phyloP scores from a whole-genome alignment of 2,113 vertebrate genomes.

The Argyrosomus japonicus region DNA sequence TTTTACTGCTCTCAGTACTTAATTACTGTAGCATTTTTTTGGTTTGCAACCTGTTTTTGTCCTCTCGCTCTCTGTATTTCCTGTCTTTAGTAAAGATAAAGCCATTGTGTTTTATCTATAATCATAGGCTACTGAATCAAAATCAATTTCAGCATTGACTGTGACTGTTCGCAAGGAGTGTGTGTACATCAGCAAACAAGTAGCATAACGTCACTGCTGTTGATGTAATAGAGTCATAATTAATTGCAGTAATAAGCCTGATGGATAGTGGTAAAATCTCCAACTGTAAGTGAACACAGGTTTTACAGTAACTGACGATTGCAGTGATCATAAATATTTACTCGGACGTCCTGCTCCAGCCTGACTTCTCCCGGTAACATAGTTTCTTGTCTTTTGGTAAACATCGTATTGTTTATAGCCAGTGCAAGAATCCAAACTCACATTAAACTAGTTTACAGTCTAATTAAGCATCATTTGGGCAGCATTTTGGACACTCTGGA shows the following conservation, averaged over 20 bases:
- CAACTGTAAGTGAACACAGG: background rate
- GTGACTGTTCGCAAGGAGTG: background rate
- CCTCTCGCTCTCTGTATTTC: background rate
- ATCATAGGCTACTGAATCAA: background rate
- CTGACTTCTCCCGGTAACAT: background rate
- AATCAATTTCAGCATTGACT: background rate
- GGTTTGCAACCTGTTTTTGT: background rate
- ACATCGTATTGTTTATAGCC: slow-evolving; percentile 12
- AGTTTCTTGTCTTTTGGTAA: slow-evolving; percentile 15
- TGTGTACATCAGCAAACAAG: background rate
- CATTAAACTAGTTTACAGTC: slow-evolving; percentile 65
- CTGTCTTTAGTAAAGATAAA: background rate
- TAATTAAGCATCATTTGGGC: slow-evolving; percentile 57
- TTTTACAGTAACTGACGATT: background rate
- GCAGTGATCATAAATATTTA: background rate
- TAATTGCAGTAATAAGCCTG: background rate
- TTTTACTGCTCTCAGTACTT: background rate
- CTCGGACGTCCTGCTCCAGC: background rate
- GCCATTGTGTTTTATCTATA: background rate
- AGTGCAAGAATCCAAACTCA: slow-evolving; percentile 36
- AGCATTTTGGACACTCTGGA: slow-evolving; percentile 44
- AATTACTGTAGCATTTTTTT: background rate
- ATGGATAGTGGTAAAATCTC: background rate
- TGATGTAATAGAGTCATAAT: background rate
- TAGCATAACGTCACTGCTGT: background rate